These are phyloP conservation scores for Equus przewalskii DNA, from an alignment of 2,113 vertebrate genomes.

Conservation along the genomic window DNA sequence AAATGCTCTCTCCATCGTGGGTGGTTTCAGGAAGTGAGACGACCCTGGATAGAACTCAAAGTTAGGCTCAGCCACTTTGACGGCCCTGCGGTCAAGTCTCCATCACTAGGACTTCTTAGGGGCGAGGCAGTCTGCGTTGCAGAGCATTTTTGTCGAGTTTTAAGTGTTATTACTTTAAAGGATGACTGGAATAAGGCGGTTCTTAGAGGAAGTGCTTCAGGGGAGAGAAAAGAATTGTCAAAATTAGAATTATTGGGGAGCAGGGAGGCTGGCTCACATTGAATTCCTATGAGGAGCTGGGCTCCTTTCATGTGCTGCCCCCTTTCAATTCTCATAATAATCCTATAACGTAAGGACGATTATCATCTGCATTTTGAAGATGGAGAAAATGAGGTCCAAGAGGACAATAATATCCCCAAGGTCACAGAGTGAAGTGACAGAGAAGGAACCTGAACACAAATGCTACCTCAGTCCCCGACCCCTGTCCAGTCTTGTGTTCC, in stretches of 20 bases:
- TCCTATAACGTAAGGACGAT: no score
- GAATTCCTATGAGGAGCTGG: not conserved
- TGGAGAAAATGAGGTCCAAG: not conserved
- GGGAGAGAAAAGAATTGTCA: constrained; percentile 39
- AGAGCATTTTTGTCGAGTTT: constrained; percentile 20
- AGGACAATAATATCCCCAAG: not conserved
- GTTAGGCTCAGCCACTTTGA: not conserved
- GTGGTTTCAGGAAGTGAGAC: not conserved
- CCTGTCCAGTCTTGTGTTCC: no score
- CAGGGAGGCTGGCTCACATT: not conserved
- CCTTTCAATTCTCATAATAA: not conserved
- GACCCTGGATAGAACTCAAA: not conserved
- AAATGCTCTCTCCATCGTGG: not conserved
- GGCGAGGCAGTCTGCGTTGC: not conserved
- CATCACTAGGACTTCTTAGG: not conserved
- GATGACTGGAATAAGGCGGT: not conserved
- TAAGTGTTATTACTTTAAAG: constrained; percentile 42
- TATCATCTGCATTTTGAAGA: not conserved
- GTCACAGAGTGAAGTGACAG: not conserved
- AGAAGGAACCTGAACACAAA: not conserved
- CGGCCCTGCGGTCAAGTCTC: not conserved
- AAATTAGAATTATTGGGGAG: constrained; percentile 40
- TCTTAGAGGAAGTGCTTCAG: constrained; percentile 24
- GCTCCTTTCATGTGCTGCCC: not conserved
- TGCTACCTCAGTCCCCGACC: not conserved